A percentile compares a stretch with the other conserved stretches of the same genome.
phyloP scores from a whole-genome alignment of 2,888 invertebrate species.

The Dioctria rufipes region DNA sequence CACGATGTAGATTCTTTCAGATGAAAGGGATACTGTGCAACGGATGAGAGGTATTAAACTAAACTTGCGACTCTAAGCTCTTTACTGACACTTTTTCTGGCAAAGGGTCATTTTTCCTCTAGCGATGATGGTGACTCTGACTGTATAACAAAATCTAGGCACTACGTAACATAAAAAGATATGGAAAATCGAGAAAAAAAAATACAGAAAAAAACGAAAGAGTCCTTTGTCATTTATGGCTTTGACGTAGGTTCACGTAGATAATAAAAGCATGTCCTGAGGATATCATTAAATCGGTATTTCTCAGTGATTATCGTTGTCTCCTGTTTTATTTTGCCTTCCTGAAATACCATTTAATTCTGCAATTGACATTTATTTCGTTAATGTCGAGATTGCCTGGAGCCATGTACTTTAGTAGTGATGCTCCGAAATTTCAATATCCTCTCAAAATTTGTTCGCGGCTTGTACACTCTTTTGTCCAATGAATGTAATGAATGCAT shows the following conservation, averaged over 20 bases:
- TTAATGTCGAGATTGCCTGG: conserved; percentile 10
- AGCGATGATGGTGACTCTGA: no score
- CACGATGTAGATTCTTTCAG: neutral
- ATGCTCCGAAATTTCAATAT: conserved; percentile 31
- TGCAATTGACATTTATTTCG: conserved; percentile 43
- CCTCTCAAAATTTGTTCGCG: conserved; percentile 2
- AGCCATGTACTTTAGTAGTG: neutral
- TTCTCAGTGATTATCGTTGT: conserved; percentile 14
- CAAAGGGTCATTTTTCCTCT: neutral
- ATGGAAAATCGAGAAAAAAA: neutral
- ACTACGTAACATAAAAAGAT: neutral
- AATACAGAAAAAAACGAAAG: conserved; percentile 18
- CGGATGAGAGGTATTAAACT: neutral
- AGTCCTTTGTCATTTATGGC: neutral
- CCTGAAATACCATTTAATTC: conserved; percentile 31
- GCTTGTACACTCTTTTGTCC: neutral
- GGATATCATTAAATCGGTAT: conserved; percentile 38
- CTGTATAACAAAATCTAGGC: no score
- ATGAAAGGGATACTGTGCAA: neutral
- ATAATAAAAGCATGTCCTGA: neutral
- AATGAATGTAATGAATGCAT: neutral
- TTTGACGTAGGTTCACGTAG: neutral
- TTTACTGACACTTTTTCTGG: conserved; percentile 4
- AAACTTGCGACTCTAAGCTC: neutral
- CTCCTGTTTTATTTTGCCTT: neutral